phyloP scores from a whole-genome alignment of 1,140 invertebrate species.

The Lethocerus indicus region DNA sequence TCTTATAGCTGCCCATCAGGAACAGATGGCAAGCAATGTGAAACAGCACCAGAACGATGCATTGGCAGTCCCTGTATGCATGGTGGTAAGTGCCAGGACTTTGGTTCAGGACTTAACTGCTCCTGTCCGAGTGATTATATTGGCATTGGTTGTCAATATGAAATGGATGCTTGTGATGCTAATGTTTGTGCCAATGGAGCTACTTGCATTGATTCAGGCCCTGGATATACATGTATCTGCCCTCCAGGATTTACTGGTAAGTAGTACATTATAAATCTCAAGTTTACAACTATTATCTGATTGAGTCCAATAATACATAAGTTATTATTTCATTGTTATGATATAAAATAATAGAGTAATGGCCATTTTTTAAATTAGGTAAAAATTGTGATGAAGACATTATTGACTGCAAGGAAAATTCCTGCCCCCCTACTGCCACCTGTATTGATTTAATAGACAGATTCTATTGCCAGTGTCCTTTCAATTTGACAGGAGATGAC shows the following conservation, averaged over 20 bases:
- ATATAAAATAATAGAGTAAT: background rate
- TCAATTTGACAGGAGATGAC: constrained; percentile 89
- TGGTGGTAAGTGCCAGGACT: constrained; percentile 83
- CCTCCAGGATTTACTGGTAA: constrained; percentile 59
- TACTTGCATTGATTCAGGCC: constrained; percentile 68
- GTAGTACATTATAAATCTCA: background rate
- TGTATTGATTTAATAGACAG: constrained; percentile 85
- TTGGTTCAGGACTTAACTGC: constrained; percentile 86
- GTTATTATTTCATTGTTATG: background rate
- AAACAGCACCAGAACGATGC: constrained; percentile 86
- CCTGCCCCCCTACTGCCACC: constrained; percentile 81
- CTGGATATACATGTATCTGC: constrained; percentile 72
- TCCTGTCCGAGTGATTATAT: constrained; percentile 71
- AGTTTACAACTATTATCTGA: background rate
- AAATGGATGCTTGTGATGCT: constrained; percentile 79
- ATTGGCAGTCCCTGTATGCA: constrained; percentile 94
- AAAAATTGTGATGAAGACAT: constrained; percentile 87
- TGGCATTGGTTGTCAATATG: constrained; percentile 83
- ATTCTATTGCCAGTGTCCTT: constrained; percentile 91
- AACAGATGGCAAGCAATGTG: constrained; percentile 86
- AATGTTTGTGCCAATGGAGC: constrained; percentile 84
- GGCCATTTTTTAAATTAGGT: constrained; percentile 31
- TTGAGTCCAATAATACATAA: background rate
- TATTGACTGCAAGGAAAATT: constrained; percentile 80
- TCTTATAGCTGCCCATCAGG: constrained; percentile 69